Evolutionary conservation across 2,113 vertebrate species (phyloP).

Genomic region (Daphoenositta chrysoptera): DNA sequence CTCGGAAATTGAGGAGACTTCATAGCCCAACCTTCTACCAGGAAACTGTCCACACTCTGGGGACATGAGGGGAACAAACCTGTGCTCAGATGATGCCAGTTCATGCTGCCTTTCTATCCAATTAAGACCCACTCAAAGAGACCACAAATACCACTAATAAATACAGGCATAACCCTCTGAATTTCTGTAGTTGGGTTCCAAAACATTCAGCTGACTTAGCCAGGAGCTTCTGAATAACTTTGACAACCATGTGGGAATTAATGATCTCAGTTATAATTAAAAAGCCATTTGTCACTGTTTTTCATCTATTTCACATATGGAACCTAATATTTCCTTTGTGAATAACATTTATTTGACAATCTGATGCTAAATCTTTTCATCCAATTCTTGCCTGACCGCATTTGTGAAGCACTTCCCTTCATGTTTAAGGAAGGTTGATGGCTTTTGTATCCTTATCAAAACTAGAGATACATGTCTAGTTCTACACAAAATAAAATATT

Average conservation of each 20-base stretch:
- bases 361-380: background rate
- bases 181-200: background rate
- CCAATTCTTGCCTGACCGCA: background rate
- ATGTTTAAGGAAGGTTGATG: background rate
- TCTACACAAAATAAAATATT: background rate
- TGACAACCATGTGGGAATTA: background rate
- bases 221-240: background rate
- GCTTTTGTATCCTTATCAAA: background rate
- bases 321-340: background rate
- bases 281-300: background rate
- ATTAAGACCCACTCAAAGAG: background rate
- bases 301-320: background rate
- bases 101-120: background rate
- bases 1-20: background rate
- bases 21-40: background rate
- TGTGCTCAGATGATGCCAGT: background rate
- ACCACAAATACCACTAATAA: background rate
- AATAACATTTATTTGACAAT: background rate
- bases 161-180: background rate
- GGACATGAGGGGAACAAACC: fast-evolving
- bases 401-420: background rate
- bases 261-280: background rate
- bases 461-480: background rate
- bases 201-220: background rate
- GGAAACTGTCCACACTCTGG: background rate